phyloP scores from a whole-genome alignment of 1,140 invertebrate genomes.

The Aphelenchoides besseyi region DNA sequence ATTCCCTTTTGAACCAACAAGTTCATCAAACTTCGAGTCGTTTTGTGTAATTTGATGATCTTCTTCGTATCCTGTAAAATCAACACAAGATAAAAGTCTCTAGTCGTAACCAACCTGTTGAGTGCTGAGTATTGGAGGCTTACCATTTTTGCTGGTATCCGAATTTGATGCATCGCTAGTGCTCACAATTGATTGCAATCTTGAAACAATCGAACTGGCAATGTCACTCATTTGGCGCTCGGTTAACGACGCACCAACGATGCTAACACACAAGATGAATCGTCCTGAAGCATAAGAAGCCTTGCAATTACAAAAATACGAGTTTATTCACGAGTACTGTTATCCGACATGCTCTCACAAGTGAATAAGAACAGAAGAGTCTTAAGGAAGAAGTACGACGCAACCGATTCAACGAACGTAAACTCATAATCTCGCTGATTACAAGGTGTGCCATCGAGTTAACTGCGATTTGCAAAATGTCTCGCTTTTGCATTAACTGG shows the following conservation, averaged over 20 bases:
- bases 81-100: neutral
- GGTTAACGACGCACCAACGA: neutral
- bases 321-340: no score
- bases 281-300: neutral
- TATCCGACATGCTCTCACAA: no score
- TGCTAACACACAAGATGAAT: neutral
- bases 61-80: conserved; percentile 44
- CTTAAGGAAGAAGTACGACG: neutral
- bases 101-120: neutral
- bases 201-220: conserved; percentile 3
- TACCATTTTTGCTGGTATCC: neutral
- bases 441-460: neutral
- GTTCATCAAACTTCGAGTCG: conserved; percentile 70
- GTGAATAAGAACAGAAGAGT: no score
- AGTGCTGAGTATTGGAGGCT: conserved; percentile 5
- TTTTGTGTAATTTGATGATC: conserved; percentile 52
- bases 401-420: neutral
- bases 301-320: neutral
- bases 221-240: conserved; percentile 8
- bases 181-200: conserved; percentile 1
- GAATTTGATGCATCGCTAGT: neutral
- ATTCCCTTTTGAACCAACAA: conserved; percentile 95
- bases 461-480: no score
- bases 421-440: neutral
- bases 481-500: no score